Evolutionary conservation across 2,797 vertebrate species (phyloP).

Genomic region (Paedocypris micromegethes): DNA sequence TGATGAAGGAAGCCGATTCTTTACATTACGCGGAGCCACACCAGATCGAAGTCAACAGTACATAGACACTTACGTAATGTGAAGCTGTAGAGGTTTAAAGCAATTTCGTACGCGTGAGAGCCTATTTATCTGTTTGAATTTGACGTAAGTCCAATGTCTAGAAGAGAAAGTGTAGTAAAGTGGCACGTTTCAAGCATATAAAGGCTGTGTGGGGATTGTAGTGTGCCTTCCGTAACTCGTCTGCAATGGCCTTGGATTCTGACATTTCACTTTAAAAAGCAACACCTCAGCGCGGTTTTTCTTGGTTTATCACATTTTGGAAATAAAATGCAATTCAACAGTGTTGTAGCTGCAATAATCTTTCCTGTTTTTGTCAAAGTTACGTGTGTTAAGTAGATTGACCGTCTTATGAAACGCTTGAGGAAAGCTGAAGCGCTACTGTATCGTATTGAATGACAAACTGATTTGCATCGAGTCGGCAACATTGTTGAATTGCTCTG

Average conservation of each 20-base stretch:
- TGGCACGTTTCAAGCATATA: no score
- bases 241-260: conserved; percentile 19
- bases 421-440: conserved; percentile 31
- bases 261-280: conserved; percentile 6
- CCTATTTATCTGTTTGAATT: conserved; percentile 20
- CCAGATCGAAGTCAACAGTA: conserved; percentile 21
- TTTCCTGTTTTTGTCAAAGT: conserved; percentile 14
- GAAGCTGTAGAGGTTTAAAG: conserved; percentile 13
- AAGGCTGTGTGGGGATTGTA: conserved; percentile 23
- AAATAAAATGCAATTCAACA: conserved; percentile 49
- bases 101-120: not conserved
- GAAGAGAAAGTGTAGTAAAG: no score
- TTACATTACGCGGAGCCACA: conserved; percentile 15
- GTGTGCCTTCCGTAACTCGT: conserved; percentile 28
- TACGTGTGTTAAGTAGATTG: not conserved
- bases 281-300: conserved; percentile 13
- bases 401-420: no score
- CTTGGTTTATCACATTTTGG: conserved; percentile 21
- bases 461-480: conserved; percentile 37
- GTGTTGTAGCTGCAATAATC: conserved; percentile 28
- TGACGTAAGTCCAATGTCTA: not conserved
- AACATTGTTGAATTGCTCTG: conserved; percentile 56
- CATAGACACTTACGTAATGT: conserved; percentile 12
- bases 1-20: conserved; percentile 2
- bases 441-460: conserved; percentile 57